Base-by-base conservation (phyloP, 2,113 vertebrate species). In the Micronisus gabar region DNA sequence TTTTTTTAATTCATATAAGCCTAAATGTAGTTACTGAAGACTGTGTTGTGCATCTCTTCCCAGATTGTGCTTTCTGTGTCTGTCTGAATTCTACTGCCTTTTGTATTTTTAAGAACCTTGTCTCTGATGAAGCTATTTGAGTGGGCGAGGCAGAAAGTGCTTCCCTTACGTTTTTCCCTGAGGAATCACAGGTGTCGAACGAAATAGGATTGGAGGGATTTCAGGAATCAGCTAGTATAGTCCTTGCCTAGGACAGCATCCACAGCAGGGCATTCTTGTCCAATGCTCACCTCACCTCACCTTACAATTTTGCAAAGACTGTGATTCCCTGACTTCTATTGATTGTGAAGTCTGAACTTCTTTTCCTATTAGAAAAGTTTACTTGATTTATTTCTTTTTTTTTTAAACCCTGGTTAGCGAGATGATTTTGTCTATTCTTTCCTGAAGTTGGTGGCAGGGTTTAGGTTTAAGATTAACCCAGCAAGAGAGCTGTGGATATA, bases 131-230 rank as follows among this genome's bases (percentile, higher is more conserved):
- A 95, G 58, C 70, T 82, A 6, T 85, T 94, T 80, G 90, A 27
- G 74, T 88, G 81, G 74, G 58, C 75, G 58, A 93, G 85, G 74
- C 70, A 74, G 81, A 84, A 93, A 85, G 70, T 82, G 66, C 62
- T 89, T 93, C 80, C 92, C 74, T 21, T 71, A 9, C 0, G 2
- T 30, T 90, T 80, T 90, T 62, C 84, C 84, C 25, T 18, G 88
- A 83, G 93, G 80, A 96, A 84, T 88, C 75, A 16, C 70, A 93
- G 84, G 78, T 93, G 87, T 84, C 1, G 5, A 78, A 92, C 81
- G 70, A 95, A 94, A 53, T 36, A 70, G 56, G 53, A n/a, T 30
- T 95, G 87, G 74, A 88, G 53, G n/a, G 63, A 80, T 85, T 96
- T 95, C 86, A 87, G 81, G 66, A 79, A 80, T n/a, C 3, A 20